phyloP scores from a whole-genome alignment of 2,113 vertebrate species.

The Catharus minimus region DNA sequence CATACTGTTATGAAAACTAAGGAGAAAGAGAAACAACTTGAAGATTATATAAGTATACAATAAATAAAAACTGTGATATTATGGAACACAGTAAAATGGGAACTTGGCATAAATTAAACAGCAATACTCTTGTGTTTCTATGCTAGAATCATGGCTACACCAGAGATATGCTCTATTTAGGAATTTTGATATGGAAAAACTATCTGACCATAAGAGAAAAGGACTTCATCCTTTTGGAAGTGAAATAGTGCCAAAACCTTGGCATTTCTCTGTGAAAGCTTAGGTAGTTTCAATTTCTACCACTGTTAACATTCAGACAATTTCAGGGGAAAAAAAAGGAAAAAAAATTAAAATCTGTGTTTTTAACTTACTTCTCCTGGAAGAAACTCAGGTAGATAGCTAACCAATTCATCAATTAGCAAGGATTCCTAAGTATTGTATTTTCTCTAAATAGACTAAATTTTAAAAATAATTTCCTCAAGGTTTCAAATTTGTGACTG shows the following conservation, averaged over 20 bases:
- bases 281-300: background rate
- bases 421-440: background rate
- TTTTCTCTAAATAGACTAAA: background rate
- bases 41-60: background rate
- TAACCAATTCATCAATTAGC: background rate
- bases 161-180: background rate
- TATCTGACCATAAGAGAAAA: background rate
- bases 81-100: background rate
- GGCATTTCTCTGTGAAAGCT: background rate
- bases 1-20: background rate
- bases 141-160: background rate
- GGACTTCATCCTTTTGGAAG: rapidly evolving
- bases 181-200: background rate
- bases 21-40: background rate
- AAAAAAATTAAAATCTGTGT: background rate
- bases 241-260: background rate
- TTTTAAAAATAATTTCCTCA: background rate
- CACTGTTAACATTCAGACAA: background rate
- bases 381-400: background rate
- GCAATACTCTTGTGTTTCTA: background rate
- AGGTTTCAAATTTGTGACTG: background rate
- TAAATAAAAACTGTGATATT: background rate
- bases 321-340: background rate
- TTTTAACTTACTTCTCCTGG: background rate
- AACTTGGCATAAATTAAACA: background rate